These are phyloP conservation scores for Halesus radiatus DNA, from an alignment of 1,140 invertebrate genomes.

Conservation along the genomic window DNA sequence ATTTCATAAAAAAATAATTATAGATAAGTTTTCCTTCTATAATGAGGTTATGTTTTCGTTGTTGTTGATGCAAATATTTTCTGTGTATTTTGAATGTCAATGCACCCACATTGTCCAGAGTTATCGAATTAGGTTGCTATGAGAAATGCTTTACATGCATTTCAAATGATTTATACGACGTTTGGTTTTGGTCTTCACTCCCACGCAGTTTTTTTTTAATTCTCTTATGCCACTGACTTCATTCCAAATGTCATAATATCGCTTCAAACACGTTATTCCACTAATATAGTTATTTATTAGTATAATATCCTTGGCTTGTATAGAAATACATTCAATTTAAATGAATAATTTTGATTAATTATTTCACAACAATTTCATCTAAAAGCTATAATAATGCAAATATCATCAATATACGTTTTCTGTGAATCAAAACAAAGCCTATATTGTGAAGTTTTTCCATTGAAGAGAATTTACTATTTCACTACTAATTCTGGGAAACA, in stretches of 20 bases:
- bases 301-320: background rate
- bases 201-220: background rate
- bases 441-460: no score
- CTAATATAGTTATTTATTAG: background rate
- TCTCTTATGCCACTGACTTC: background rate
- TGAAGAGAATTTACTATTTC: no score
- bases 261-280: background rate
- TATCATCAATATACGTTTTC: no score
- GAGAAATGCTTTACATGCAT: slow-evolving; percentile 6
- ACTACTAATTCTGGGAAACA: no score
- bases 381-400: no score
- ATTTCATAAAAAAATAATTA: no score
- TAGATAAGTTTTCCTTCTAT: no score
- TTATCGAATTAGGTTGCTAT: background rate
- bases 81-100: background rate
- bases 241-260: slow-evolving; percentile 7
- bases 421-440: no score
- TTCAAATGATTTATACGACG: background rate
- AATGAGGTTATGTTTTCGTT: no score
- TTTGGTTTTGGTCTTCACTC: background rate
- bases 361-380: no score
- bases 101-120: background rate
- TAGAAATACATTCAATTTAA: no score
- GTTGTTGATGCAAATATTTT: background rate
- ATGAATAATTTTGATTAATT: no score